Conservation (phyloP, 2,797 vertebrate species). For the Cyclopterus lumpus region DNA sequence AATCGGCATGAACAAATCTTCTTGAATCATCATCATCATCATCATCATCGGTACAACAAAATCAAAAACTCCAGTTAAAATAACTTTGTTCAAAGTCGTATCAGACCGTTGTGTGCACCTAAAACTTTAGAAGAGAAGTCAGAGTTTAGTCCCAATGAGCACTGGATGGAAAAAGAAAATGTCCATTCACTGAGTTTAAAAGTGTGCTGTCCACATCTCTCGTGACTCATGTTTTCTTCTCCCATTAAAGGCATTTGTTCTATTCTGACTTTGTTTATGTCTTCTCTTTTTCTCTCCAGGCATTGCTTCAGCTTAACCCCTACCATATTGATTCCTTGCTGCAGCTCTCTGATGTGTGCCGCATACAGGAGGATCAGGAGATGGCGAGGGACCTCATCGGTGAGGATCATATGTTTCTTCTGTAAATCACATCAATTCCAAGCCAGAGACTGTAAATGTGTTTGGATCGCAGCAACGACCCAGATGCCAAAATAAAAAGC, state of each 20-base stretch:
- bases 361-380: conserved; percentile 97
- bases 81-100: not conserved
- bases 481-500: not conserved
- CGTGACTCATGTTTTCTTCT: not conserved
- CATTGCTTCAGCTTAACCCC: conserved; percentile 92
- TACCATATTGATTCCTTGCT: conserved; percentile 96
- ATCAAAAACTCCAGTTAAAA: not conserved
- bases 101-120: not conserved
- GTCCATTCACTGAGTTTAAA: not conserved
- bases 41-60: not conserved
- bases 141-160: not conserved
- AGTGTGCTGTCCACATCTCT: not conserved
- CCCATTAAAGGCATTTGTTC: not conserved
- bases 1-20: not conserved
- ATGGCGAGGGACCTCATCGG: conserved; percentile 95
- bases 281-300: conserved; percentile 72
- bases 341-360: conserved; percentile 96
- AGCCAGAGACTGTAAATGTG: not conserved
- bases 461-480: too few relatives aligned
- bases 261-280: not conserved
- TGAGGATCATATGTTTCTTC: conserved; percentile 64
- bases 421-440: not conserved
- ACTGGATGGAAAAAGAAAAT: not conserved
- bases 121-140: not conserved
- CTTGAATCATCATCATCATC: not conserved